Conservation (phyloP, 1,140 invertebrate genomes). For the Druon quercuslanigerum region DNA sequence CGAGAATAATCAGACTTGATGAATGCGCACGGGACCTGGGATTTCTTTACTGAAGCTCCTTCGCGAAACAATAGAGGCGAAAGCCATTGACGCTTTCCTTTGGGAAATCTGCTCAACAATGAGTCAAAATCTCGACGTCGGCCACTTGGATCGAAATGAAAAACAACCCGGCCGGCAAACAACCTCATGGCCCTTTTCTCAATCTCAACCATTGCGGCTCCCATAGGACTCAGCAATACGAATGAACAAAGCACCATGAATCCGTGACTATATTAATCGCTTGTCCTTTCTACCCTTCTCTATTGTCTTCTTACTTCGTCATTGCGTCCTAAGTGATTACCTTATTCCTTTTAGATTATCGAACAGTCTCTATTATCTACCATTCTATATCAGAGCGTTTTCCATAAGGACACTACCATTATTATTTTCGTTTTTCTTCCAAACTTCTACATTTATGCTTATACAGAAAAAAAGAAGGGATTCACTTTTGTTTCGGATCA, state of each 20-base stretch:
- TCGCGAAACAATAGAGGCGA: constrained; percentile 37
- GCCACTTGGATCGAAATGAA: constrained; percentile 64
- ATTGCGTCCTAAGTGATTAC: constrained; percentile 13
- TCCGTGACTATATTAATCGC: constrained; percentile 55
- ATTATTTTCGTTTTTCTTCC: no score
- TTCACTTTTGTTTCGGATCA: no score
- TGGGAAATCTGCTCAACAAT: constrained; percentile 63
- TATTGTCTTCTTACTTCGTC: not conserved
- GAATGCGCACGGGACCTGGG: constrained; percentile 17
- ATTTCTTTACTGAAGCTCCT: constrained; percentile 34
- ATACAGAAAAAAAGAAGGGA: no score
- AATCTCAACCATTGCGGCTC: constrained; percentile 54
- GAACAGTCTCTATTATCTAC: not conserved
- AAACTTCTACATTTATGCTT: no score
- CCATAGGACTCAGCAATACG: constrained; percentile 53
- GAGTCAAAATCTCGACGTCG: constrained; percentile 59
- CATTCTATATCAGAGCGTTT: not conserved
- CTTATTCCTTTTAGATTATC: constrained; percentile 29
- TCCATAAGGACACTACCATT: no score
- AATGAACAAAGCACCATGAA: constrained; percentile 51
- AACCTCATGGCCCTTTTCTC: constrained; percentile 53
- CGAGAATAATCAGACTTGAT: constrained; percentile 28
- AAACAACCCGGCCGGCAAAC: constrained; percentile 52
- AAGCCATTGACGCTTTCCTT: constrained; percentile 53
- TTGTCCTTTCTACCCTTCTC: constrained; percentile 46